Evolutionary conservation across 2,888 invertebrate species (phyloP).

Genomic region (Tenthredo distinguenda): DNA sequence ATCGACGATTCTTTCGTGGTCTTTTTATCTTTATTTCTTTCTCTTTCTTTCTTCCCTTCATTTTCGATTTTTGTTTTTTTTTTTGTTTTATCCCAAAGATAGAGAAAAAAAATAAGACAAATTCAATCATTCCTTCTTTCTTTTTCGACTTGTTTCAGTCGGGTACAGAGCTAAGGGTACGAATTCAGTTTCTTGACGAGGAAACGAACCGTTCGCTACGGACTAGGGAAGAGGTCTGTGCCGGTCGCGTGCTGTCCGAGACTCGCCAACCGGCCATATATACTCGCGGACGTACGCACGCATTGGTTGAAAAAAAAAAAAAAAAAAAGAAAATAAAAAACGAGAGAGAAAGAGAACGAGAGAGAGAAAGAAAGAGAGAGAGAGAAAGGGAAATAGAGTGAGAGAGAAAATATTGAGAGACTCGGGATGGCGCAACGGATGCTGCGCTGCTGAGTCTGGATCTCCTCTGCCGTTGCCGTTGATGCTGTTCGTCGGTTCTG

Average conservation of each 20-base stretch:
- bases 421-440: slow-evolving; percentile 49
- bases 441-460: slow-evolving; percentile 50
- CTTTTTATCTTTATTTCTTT: background rate
- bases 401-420: slow-evolving; percentile 35
- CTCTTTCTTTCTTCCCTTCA: background rate
- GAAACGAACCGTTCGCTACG: slow-evolving; percentile 7
- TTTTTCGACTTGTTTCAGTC: background rate
- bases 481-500: slow-evolving; percentile 2
- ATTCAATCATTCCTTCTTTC: background rate
- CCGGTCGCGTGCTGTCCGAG: slow-evolving; percentile 49
- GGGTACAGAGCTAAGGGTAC: background rate
- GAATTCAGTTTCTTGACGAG: background rate
- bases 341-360: background rate
- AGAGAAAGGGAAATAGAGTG: background rate
- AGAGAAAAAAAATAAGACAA: background rate
- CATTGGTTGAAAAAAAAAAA: background rate
- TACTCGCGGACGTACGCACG: slow-evolving; percentile 26
- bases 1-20: background rate
- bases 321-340: background rate
- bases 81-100: background rate
- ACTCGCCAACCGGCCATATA: background rate
- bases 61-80: background rate
- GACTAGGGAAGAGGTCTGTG: slow-evolving; percentile 29
- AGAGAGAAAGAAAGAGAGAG: background rate
- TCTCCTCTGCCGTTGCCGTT: slow-evolving; percentile 37